Conservation (phyloP, 2,113 vertebrate species). For the Zosterops lateralis region DNA sequence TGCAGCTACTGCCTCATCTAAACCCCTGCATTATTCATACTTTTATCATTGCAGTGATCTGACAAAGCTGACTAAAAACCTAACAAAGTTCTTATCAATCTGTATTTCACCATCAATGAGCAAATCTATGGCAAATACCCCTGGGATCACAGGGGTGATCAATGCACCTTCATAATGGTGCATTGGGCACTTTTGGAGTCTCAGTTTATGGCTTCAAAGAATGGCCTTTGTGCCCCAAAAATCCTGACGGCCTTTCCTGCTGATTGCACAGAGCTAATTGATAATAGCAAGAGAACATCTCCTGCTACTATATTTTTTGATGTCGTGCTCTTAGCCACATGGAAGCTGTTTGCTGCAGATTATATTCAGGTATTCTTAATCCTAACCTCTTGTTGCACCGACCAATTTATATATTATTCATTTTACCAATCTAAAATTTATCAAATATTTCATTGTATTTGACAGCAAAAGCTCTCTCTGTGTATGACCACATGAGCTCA, state of each 20-base stretch:
- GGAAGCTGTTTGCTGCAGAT: not conserved
- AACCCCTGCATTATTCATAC: not conserved
- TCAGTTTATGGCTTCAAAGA: not conserved
- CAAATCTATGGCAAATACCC: not conserved
- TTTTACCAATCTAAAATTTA: not conserved
- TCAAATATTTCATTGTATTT: not conserved
- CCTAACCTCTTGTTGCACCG: not conserved
- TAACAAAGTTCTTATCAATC: not conserved
- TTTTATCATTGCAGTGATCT: not conserved
- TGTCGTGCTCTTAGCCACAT: not conserved
- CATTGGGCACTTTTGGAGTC: fast-evolving
- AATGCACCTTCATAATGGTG: no score
- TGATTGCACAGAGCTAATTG: not conserved
- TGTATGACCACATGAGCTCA: not conserved
- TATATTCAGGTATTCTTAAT: not conserved
- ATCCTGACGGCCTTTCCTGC: not conserved
- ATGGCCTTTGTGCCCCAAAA: not conserved
- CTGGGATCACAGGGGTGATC: no score
- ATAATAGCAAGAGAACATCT: not conserved
- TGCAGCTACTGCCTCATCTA: not conserved
- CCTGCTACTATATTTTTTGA: not conserved
- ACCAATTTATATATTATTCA: not conserved
- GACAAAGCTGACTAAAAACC: not conserved
- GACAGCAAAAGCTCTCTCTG: not conserved
- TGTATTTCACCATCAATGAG: not conserved